Conservation (phyloP, 2,797 vertebrate genomes). For the Phataginus tricuspis region DNA sequence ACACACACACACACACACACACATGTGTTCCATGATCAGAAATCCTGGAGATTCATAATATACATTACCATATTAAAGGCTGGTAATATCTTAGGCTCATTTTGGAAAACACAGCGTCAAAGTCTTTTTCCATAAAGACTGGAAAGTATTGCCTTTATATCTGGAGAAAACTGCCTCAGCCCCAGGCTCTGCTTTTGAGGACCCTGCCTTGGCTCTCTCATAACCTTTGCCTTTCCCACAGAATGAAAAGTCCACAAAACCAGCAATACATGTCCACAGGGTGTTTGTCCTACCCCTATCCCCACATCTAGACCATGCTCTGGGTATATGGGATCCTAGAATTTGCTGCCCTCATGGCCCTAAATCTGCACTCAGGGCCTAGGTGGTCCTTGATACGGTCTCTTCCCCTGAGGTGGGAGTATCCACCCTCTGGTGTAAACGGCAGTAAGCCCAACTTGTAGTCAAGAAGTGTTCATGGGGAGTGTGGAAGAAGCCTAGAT, state of each 20-base stretch:
- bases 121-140: not conserved
- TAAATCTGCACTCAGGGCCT: not conserved
- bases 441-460: not conserved
- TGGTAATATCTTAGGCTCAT: not conserved
- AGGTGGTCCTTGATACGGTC: not conserved
- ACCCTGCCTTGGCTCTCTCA: not conserved
- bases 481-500: not conserved
- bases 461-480: not conserved
- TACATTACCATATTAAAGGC: not conserved
- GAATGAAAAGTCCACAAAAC: not conserved
- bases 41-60: not conserved
- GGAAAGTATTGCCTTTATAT: not conserved
- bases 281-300: not conserved
- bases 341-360: not conserved
- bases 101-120: not conserved
- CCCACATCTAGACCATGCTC: not conserved
- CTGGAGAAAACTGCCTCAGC: not conserved
- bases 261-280: not conserved
- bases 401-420: not conserved
- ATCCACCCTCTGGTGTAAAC: not conserved
- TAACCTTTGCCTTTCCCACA: not conserved
- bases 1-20: not conserved
- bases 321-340: not conserved
- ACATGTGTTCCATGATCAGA: not conserved
- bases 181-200: not conserved